A percentile compares a stretch with the other conserved stretches of the same genome.
Evolutionary conservation across 2,797 vertebrate genomes (phyloP).

Genomic region (Danio albolineatus): DNA sequence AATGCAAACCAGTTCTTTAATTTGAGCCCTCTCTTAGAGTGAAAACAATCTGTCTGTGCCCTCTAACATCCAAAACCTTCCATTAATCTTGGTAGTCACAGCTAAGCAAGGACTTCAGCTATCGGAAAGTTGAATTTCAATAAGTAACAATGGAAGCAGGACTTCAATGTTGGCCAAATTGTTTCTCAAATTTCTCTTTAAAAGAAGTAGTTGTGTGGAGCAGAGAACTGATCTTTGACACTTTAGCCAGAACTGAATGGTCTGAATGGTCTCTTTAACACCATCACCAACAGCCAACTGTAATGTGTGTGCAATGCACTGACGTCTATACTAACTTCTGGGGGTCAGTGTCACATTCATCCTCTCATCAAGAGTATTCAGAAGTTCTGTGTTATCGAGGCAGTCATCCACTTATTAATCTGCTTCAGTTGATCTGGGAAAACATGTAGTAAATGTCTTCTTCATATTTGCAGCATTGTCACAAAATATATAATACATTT

Average conservation of each 20-base stretch:
- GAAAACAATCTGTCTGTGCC: constrained; percentile 13
- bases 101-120: constrained; percentile 55
- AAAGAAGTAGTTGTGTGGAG: too few species aligned
- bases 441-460: too few species aligned
- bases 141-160: constrained; percentile 47
- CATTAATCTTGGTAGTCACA: constrained; percentile 52
- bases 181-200: too few species aligned
- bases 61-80: constrained; percentile 52
- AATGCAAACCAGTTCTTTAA: too few species aligned
- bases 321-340: constrained; percentile 41
- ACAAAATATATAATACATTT: constrained; percentile 14
- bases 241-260: constrained; percentile 55
- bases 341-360: constrained; percentile 54
- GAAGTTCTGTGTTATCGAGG: too few species aligned
- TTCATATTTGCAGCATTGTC: too few species aligned
- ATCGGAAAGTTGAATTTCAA: constrained; percentile 60
- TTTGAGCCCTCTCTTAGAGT: too few species aligned
- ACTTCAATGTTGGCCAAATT: too few species aligned
- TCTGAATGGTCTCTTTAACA: constrained; percentile 55
- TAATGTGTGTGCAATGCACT: constrained; percentile 59
- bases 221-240: constrained; percentile 53
- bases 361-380: constrained; percentile 33
- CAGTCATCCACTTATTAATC: too few species aligned
- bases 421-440: too few species aligned
- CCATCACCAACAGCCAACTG: constrained; percentile 61